These are phyloP conservation scores for Helleia helle DNA, from an alignment of 2,888 invertebrate species.

Conservation along the genomic window DNA sequence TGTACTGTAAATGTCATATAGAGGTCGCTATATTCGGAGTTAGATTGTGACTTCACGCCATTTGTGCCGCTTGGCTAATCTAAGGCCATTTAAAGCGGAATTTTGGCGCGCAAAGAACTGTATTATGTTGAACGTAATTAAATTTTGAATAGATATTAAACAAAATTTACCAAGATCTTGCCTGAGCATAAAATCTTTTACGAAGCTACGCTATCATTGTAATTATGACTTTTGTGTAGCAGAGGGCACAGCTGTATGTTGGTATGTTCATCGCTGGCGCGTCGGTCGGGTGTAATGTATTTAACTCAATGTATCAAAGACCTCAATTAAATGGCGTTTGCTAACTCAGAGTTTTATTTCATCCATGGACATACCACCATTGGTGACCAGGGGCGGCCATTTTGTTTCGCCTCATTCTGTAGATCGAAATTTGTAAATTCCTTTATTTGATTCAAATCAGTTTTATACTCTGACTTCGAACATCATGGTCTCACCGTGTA, in stretches of 20 bases:
- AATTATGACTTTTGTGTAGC: too few species aligned
- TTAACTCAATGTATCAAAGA: constrained; percentile 48
- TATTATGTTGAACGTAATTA: too few species aligned
- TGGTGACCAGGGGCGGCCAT: constrained; percentile 10
- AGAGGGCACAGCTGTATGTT: constrained; percentile 31
- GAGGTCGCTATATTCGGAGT: too few species aligned
- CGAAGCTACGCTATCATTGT: too few species aligned
- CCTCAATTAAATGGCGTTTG: constrained; percentile 64
- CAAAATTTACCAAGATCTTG: too few species aligned
- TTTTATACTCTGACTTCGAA: neutral
- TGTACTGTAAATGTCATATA: too few species aligned
- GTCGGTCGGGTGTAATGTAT: constrained; percentile 33
- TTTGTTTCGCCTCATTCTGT: neutral
- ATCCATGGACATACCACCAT: constrained; percentile 61
- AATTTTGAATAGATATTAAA: too few species aligned
- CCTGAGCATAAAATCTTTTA: too few species aligned
- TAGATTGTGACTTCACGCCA: too few species aligned
- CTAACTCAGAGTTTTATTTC: constrained; percentile 61
- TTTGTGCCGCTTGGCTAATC: too few species aligned
- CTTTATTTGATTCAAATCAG: neutral
- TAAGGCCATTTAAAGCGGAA: too few species aligned
- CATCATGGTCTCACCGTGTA: constrained; percentile 14
- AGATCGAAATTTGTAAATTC: neutral
- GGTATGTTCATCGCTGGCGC: constrained; percentile 59
- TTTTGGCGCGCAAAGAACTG: too few species aligned